Percentiles rank a stretch among this genome's conserved stretches.
These are phyloP conservation scores for Acrobasis repandana DNA, from an alignment of 2,888 invertebrate species.

Conservation along the genomic window DNA sequence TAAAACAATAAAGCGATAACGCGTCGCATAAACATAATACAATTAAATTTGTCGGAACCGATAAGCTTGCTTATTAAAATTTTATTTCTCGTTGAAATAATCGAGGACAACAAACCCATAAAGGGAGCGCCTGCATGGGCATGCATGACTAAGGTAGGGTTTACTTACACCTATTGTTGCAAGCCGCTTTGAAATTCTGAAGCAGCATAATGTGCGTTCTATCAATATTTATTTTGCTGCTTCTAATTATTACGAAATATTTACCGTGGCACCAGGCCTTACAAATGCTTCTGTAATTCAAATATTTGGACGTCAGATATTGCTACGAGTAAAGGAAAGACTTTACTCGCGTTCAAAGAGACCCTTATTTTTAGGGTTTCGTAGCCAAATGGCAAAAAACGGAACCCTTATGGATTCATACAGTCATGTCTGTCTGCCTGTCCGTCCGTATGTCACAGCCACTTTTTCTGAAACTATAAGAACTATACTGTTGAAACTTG, in stretches of 20 bases:
- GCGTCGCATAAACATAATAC: not conserved
- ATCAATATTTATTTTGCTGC: constrained; percentile 8
- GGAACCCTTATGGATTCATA: too few species aligned
- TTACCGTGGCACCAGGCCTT: not conserved
- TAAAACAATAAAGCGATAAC: constrained; percentile 14
- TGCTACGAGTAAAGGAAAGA: too few species aligned
- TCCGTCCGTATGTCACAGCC: too few species aligned
- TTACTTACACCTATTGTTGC: constrained; percentile 11
- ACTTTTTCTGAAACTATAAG: too few species aligned
- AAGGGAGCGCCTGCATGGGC: constrained; percentile 2
- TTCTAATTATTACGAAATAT: constrained; percentile 9
- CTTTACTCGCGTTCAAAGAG: too few species aligned
- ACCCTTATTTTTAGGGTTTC: too few species aligned
- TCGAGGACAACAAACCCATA: constrained; percentile 19
- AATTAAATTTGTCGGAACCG: constrained; percentile 11
- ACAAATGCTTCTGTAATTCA: too few species aligned
- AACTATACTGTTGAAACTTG: too few species aligned
- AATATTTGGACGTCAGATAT: too few species aligned
- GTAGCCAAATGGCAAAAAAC: too few species aligned
- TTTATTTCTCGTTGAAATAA: constrained; percentile 9
- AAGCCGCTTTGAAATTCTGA: constrained; percentile 2
- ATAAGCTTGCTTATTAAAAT: constrained; percentile 9
- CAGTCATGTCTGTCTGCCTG: too few species aligned
- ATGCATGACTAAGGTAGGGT: constrained; percentile 15
- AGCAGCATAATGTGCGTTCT: constrained; percentile 12